Evolutionary conservation across 1,140 invertebrate genomes (phyloP).

Genomic region (Bombus ignitus): DNA sequence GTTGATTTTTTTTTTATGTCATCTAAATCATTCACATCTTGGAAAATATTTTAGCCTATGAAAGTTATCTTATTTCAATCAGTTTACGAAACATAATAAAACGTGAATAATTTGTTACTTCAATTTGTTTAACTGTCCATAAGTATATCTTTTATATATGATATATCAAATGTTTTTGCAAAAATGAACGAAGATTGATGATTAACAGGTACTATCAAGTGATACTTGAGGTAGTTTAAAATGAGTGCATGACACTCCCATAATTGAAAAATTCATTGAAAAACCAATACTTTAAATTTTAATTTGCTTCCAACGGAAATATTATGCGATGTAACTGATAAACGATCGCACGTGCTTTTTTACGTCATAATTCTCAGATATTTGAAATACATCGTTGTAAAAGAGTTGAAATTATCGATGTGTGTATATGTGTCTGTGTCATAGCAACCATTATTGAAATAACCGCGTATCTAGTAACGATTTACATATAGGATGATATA

Average conservation of each 20-base stretch:
- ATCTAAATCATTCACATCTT: too few relatives aligned
- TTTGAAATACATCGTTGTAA: neutral
- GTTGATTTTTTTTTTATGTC: too few relatives aligned
- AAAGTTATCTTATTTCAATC: too few relatives aligned
- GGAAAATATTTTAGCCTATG: too few relatives aligned
- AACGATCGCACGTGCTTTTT: neutral
- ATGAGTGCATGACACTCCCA: neutral
- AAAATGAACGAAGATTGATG: neutral
- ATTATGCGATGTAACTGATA: neutral
- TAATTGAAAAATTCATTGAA: neutral
- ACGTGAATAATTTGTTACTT: neutral
- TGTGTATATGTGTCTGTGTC: neutral
- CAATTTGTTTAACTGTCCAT: neutral
- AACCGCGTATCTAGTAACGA: neutral
- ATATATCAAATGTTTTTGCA: neutral
- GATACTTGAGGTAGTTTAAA: neutral
- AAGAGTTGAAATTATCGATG: constrained; percentile 1
- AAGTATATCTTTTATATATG: neutral
- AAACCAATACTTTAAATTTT: neutral
- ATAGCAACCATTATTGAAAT: constrained; percentile 28
- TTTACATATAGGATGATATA: constrained; percentile 15
- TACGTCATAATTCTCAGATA: neutral
- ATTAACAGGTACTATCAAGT: neutral
- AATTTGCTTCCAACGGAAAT: neutral
- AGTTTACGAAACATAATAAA: too few relatives aligned